Evolutionary conservation across 1,140 invertebrate species (phyloP), one percentile per base, ranked within the genome.

Genomic region (Magallana gigas): DNA sequence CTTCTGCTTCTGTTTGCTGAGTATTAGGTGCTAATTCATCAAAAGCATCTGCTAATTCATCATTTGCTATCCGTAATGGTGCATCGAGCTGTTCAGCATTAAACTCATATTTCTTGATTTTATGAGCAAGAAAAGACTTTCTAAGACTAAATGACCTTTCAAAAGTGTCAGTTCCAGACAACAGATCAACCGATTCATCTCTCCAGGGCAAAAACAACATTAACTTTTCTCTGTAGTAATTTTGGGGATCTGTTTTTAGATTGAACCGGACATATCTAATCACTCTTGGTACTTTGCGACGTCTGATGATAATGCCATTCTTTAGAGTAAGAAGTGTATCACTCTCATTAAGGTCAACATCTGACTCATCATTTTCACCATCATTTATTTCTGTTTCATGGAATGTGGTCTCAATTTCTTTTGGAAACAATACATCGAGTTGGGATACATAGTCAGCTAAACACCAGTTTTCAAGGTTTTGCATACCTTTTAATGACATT

Each of bases 231-330:
- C 36, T 36, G 36, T 36, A 36, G 36, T 36, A 36, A 36, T 36
- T 36, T 36, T 36, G 1, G 36, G 36, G 36, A 36, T 36, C 23
- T n/a, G 7, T 59, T n/a, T 86, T 76, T 14, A 56, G 85, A 80
- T 11, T 16, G 9, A 60, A 48, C 36, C 36, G 36, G 36, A 36
- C 36, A 36, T 36, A 36, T 36, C 36, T 36, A 36, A 36, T 36
- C 36, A 36, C 36, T 36, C 36, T 36, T 36, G 36, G 36, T 36
- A 36, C 62, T 60, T 60, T 58, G 57, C 87, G 71, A 62, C 57
- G 83, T 12, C 58, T 68, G 12, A 87, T 87, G 58, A 56, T 84
- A 29, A 87, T 76, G 7, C 86, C 86, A 87, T 84, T 87, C 59
- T 87, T 87, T n/a, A 87, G 84, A n/a, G 36, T 57, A 14, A 87